Evolutionary conservation across 2,888 invertebrate species (phyloP).

Genomic region (Plagodis pulveraria): DNA sequence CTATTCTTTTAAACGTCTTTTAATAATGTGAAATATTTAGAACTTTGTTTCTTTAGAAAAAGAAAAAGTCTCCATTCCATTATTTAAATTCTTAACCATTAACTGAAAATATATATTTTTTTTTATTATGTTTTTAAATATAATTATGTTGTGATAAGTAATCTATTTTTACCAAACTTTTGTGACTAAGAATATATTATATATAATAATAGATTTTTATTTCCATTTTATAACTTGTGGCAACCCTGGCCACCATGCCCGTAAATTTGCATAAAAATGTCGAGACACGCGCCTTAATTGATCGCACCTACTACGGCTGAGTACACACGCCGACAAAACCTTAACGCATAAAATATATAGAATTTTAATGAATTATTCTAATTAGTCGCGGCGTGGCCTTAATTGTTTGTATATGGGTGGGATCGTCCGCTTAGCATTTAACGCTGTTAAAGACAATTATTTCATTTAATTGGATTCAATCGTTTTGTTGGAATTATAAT

Average conservation of each 20-base stretch:
- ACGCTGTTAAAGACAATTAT: constrained; percentile 1
- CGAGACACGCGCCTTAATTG: constrained; percentile 76
- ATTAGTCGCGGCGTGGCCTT: constrained; percentile 34
- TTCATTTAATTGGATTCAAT: constrained; percentile 24
- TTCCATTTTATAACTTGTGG: constrained; percentile 1
- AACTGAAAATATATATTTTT: too few relatives aligned
- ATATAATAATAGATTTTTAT: too few relatives aligned
- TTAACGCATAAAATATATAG: constrained; percentile 27
- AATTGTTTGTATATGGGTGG: constrained; percentile 24
- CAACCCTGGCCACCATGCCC: constrained; percentile 27
- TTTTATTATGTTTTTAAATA: too few relatives aligned
- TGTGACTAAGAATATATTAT: too few relatives aligned
- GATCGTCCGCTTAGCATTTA: constrained; percentile 6
- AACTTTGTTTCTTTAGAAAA: too few relatives aligned
- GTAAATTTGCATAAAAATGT: constrained; percentile 78
- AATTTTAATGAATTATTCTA: constrained; percentile 36
- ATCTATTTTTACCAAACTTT: too few relatives aligned
- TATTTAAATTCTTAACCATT: background rate
- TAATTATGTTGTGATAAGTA: too few relatives aligned
- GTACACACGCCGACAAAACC: constrained; percentile 36
- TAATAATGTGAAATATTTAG: too few relatives aligned
- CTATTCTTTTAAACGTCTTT: too few relatives aligned
- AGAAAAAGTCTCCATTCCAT: background rate
- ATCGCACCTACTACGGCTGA: constrained; percentile 49
- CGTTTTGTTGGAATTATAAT: constrained; percentile 3